A percentile compares a stretch with the other conserved stretches of the same genome.
Evolutionary conservation across 2,888 invertebrate genomes (phyloP).

Genomic region (Cryptocheilus praepositus): DNA sequence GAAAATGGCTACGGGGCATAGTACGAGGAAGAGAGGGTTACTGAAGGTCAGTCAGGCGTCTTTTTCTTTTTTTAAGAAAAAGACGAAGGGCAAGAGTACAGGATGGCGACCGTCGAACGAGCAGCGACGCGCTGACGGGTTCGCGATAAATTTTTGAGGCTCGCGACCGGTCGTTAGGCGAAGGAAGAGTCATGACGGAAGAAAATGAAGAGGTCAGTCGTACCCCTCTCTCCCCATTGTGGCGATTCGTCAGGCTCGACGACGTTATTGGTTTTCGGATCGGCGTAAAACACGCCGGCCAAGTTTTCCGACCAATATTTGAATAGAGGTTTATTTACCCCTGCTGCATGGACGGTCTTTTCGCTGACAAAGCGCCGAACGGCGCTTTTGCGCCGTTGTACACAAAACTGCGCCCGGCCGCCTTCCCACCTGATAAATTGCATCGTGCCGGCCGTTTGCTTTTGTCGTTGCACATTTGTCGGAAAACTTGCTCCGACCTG

Average conservation of each 20-base stretch:
- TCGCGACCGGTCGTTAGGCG: too few relatives aligned
- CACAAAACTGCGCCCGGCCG: slow-evolving; percentile 11
- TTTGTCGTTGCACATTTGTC: slow-evolving; percentile 4
- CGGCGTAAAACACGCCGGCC: slow-evolving; percentile 19
- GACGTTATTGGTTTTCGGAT: slow-evolving; percentile 43
- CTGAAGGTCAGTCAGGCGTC: too few relatives aligned
- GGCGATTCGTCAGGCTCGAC: slow-evolving; percentile 14
- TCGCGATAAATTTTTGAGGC: too few relatives aligned
- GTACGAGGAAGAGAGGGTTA: too few relatives aligned
- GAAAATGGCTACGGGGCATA: too few relatives aligned
- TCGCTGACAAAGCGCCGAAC: slow-evolving; percentile 22
- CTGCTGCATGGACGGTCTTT: slow-evolving; percentile 15
- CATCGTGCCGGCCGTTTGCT: not conserved
- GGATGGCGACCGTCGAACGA: too few relatives aligned
- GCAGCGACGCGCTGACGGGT: too few relatives aligned
- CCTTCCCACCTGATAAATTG: slow-evolving; percentile 5
- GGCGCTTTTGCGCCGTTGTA: not conserved
- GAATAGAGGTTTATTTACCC: slow-evolving; percentile 39
- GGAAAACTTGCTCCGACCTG: not conserved
- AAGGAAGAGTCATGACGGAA: too few relatives aligned
- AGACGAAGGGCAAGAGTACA: too few relatives aligned
- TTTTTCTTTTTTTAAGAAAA: too few relatives aligned
- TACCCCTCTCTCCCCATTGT: too few relatives aligned
- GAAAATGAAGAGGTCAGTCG: too few relatives aligned
- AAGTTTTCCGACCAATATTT: slow-evolving; percentile 45